Evolutionary conservation across 2,113 vertebrate genomes (phyloP), one percentile per base, ranked within the genome.

Genomic region (Myotis brandtii): DNA sequence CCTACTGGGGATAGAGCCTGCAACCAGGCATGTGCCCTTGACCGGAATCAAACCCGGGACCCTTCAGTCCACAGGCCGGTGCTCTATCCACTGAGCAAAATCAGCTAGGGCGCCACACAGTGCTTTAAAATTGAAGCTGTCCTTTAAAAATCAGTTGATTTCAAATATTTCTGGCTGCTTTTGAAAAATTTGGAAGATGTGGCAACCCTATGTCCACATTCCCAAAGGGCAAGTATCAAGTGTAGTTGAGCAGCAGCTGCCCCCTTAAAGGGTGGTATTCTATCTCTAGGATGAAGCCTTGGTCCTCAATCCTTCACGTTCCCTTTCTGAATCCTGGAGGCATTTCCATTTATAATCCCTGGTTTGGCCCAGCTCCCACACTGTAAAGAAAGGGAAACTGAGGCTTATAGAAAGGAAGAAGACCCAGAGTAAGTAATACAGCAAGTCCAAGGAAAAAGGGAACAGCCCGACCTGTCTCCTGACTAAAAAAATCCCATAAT

Each of bases 341-440:
- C 72, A 91, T 84, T 95, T 79, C 37, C 30, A 14, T 69, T 27
- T 82, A n/a, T 50, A 84, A 66, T 30, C 67, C 54, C 76, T 77
- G 34, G 17, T 6, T 83, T 87, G 62, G 59, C 56, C 56, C 59
- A 43, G 27, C 18, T n/a, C 40, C 37, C 77, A 75, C 17, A 32
- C 16, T 40, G 18, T 59, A 76, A 83, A 62, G 69, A 48, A 91
- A n/a, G 30, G 85, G 70, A 96, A 97, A 85, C n/a, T 18, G 73
- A 93, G 72, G 81, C 56, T 54, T 67, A 30, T 2, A n/a, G 56
- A 75, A 91, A 17, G 1, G 10, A 66, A 92, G 50, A 37, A 18
- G 25, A 34, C 4, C 18, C 37, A 48, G 20, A 37, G 13, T 23
- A 80, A 81, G 17, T 23, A 81, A 81, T n/a, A 86, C 16, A 43